Percentiles rank a stretch among this genome's conserved stretches.
Conservation (phyloP, 1,140 invertebrate species). For the Argopecten irradians region DNA sequence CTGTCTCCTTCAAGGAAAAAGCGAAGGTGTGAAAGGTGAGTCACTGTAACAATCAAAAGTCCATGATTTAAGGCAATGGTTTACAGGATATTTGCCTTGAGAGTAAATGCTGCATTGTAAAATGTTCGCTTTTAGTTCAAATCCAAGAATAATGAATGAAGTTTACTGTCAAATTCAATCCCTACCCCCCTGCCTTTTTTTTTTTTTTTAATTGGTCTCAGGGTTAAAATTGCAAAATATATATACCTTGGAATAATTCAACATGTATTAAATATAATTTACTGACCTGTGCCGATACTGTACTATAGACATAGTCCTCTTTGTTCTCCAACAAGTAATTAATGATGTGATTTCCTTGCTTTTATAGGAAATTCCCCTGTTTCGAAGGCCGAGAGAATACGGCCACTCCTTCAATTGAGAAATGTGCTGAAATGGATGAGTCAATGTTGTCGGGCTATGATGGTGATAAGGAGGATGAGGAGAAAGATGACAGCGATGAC, state of each 20-base stretch:
- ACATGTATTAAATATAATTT: not conserved
- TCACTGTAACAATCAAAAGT: not conserved
- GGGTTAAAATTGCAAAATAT: too few relatives aligned
- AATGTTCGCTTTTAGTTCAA: not conserved
- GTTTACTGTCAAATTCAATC: not conserved
- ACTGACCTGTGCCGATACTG: not conserved
- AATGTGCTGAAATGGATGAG: conserved; percentile 58
- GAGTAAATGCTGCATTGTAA: not conserved
- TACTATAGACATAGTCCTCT: conserved; percentile 24
- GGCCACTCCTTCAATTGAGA: conserved; percentile 60
- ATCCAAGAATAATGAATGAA: not conserved
- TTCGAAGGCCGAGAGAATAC: conserved; percentile 52
- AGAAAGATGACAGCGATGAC: conserved; percentile 48
- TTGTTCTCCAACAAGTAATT: not conserved
- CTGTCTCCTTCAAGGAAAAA: conserved; percentile 68
- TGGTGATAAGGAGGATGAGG: conserved; percentile 70
- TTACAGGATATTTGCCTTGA: not conserved
- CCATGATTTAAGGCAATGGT: not conserved
- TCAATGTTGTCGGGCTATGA: conserved; percentile 70
- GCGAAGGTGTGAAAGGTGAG: conserved; percentile 42
- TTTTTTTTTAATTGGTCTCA: not conserved
- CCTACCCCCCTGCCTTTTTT: not conserved
- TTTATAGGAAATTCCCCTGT: conserved; percentile 29
- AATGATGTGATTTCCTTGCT: conserved; percentile 29
- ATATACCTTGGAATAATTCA: not conserved